These are phyloP conservation scores for Otocyon megalotis DNA, from an alignment of 2,113 vertebrate genomes.

Conservation along the genomic window DNA sequence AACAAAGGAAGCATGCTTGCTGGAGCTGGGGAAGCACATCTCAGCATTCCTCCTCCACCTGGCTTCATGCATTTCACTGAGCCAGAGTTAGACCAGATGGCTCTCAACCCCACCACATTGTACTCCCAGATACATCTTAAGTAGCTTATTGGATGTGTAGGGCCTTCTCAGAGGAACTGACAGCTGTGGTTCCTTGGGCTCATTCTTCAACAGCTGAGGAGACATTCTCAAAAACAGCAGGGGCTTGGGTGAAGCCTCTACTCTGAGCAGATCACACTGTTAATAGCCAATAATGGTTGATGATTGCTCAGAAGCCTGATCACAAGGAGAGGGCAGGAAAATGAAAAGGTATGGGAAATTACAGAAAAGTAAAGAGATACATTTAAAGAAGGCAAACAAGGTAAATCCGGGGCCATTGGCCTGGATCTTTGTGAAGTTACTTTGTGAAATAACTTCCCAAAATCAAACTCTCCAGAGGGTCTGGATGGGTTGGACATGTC, in stretches of 20 bases:
- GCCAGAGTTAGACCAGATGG: neutral
- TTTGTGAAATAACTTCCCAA: neutral
- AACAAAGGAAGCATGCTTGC: too few species aligned
- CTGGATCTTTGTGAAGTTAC: neutral
- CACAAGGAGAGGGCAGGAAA: neutral
- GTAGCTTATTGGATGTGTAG: neutral
- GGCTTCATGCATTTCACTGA: neutral
- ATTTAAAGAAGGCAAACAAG: neutral
- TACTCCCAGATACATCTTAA: neutral
- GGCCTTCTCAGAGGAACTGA: neutral
- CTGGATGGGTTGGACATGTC: neutral
- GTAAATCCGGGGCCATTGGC: neutral
- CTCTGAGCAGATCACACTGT: neutral
- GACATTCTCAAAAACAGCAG: neutral
- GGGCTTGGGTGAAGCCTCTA: neutral
- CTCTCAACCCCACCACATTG: neutral
- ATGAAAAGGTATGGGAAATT: neutral
- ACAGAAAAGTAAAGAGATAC: neutral
- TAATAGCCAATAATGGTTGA: neutral
- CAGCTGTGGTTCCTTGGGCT: accelerated
- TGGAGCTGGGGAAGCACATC: neutral
- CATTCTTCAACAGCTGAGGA: neutral
- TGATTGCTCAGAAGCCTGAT: neutral
- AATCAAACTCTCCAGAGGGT: neutral
- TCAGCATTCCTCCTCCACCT: neutral